Percentiles rank a stretch among this genome's conserved stretches.
These are phyloP conservation scores for Sebastes steindachneri DNA, from an alignment of 2,797 vertebrate species.

Conservation along the genomic window DNA sequence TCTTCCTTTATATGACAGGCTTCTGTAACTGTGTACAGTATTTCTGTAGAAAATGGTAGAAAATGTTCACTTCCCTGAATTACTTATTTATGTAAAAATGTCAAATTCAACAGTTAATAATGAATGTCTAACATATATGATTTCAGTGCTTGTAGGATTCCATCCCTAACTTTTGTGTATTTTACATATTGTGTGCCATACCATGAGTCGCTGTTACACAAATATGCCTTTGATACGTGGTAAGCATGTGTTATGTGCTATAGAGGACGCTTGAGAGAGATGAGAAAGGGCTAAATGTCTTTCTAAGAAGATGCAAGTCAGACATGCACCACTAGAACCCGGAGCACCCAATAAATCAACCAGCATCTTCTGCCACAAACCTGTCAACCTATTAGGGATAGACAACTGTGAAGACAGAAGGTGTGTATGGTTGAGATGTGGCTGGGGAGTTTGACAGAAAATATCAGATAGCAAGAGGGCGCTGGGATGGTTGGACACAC, in stretches of 20 bases:
- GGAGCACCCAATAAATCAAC: conserved; percentile 80
- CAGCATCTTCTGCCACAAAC: conserved; percentile 74
- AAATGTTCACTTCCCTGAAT: conserved; percentile 39
- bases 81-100: conserved; percentile 37
- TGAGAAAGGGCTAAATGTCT: conserved; percentile 53
- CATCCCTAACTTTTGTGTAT: background rate
- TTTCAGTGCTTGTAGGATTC: background rate
- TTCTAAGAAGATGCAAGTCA: conserved; percentile 68
- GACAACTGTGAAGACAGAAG: conserved; percentile 76
- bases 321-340: conserved; percentile 72
- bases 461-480: conserved; percentile 42
- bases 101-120: conserved; percentile 29
- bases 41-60: conserved; percentile 19
- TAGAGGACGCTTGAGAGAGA: conserved; percentile 28
- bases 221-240: background rate
- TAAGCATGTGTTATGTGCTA: background rate
- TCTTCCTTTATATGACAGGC: conserved; percentile 33
- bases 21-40: conserved; percentile 1
- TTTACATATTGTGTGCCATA: background rate
- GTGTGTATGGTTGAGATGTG: conserved; percentile 57
- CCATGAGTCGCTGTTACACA: background rate
- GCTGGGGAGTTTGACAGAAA: conserved; percentile 50
- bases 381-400: conserved; percentile 79
- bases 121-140: conserved; percentile 8
- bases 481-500: conserved; percentile 43